phyloP scores from a whole-genome alignment of 30 jellyfish, hydroid and myxozoan genomes.

The Hydractinia symbiolongicarpus region DNA sequence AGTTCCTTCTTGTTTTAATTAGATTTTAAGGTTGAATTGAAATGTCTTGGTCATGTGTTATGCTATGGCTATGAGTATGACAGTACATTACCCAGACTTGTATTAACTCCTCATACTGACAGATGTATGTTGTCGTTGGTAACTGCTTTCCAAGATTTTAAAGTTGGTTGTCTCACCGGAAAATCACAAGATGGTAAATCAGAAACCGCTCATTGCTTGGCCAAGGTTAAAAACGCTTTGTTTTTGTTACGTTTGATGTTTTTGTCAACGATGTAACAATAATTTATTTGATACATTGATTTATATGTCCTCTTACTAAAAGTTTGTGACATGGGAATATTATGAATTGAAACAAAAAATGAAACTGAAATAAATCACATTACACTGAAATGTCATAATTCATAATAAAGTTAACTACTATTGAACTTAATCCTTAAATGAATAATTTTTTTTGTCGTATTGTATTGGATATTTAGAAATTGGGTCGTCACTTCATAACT shows the following conservation, averaged over 20 bases:
- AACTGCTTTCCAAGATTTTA: neutral
- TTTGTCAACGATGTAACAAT: too few relatives aligned
- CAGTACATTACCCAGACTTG: neutral
- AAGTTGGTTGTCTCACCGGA: slow-evolving; percentile 21
- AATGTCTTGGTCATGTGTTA: neutral
- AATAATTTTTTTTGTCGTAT: too few relatives aligned
- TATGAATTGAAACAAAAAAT: too few relatives aligned
- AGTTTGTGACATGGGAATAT: too few relatives aligned
- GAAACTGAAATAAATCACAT: too few relatives aligned
- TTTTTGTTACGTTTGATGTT: neutral
- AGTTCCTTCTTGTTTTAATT: neutral
- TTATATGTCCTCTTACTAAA: too few relatives aligned
- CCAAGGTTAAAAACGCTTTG: neutral
- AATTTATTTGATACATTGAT: too few relatives aligned
- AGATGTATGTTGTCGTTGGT: neutral
- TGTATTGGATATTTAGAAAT: neutral
- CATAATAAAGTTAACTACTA: too few relatives aligned
- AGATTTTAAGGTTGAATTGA: neutral
- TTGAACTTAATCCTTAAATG: too few relatives aligned
- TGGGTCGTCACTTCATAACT: neutral
- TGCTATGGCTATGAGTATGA: slow-evolving; percentile 2
- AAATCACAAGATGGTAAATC: neutral
- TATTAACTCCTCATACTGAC: slow-evolving; percentile 6
- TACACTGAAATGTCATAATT: too few relatives aligned
- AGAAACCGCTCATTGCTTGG: neutral